A percentile compares a stretch with the other conserved stretches of the same genome.
Conservation (phyloP, 2,113 vertebrate genomes). For the Pleuronectes platessa region DNA sequence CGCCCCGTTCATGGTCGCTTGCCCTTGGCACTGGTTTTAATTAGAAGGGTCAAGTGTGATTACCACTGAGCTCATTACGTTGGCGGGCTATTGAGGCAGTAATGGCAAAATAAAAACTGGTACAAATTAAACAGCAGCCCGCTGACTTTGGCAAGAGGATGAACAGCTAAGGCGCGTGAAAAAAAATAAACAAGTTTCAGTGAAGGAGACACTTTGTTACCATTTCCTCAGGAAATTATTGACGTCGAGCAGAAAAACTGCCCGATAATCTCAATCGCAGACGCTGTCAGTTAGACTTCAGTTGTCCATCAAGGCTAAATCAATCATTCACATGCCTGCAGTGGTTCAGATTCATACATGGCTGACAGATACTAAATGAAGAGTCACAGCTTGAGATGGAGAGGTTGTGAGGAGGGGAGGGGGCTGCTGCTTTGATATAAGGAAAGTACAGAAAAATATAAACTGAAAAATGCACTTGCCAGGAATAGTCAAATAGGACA, state of each 20-base stretch:
- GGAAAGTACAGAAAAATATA: neutral
- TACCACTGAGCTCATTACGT: slow-evolving; percentile 36
- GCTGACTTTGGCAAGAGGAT: neutral
- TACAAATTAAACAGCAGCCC: neutral
- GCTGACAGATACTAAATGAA: slow-evolving; percentile 54
- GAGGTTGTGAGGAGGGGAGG: neutral
- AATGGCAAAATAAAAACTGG: slow-evolving; percentile 7
- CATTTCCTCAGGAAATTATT: slow-evolving; percentile 21
- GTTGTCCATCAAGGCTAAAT: slow-evolving; percentile 23
- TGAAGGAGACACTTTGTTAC: neutral
- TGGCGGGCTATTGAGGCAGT: slow-evolving; percentile 10
- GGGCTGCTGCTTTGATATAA: neutral
- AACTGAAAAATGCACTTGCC: neutral
- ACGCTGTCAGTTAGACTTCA: slow-evolving; percentile 39
- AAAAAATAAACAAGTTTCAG: slow-evolving; percentile 10
- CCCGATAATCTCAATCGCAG: slow-evolving; percentile 31
- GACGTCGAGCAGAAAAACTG: slow-evolving; percentile 23
- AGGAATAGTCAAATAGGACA: neutral
- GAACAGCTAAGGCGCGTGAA: neutral
- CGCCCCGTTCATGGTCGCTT: slow-evolving; percentile 10
- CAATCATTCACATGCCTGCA: slow-evolving; percentile 36
- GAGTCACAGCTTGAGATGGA: slow-evolving; percentile 17
- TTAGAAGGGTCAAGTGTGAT: slow-evolving; percentile 33
- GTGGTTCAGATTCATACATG: slow-evolving; percentile 37
- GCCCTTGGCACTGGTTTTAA: slow-evolving; percentile 38